A percentile compares a stretch with the other conserved stretches of the same genome.
These are phyloP conservation scores for Halcyon chelicuti DNA, from an alignment of 2,797 vertebrate genomes.

Conservation along the genomic window DNA sequence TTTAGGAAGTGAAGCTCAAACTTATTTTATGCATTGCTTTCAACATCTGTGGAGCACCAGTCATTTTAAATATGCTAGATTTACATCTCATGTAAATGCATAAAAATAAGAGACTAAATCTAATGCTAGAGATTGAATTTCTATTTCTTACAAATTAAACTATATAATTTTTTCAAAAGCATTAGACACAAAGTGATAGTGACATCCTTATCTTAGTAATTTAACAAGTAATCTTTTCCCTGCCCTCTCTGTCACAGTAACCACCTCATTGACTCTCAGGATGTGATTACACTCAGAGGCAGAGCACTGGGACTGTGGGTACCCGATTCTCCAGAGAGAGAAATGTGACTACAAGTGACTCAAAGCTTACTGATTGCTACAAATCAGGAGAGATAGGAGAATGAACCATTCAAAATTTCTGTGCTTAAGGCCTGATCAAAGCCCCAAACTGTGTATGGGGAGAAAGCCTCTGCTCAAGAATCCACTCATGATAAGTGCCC, in stretches of 20 bases:
- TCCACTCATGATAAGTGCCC: neutral
- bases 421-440: neutral
- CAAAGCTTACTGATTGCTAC: neutral
- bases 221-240: neutral
- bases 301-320: neutral
- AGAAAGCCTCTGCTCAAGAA: neutral
- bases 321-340: neutral
- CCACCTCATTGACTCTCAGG: neutral
- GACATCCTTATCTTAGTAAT: neutral
- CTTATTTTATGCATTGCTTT: conserved; percentile 26
- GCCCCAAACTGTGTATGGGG: fast-evolving
- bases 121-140: neutral
- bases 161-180: neutral
- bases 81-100: conserved; percentile 52
- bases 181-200: neutral
- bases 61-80: conserved; percentile 2
- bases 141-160: neutral
- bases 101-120: neutral
- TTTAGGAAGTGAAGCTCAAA: conserved; percentile 23
- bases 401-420: neutral
- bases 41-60: neutral
- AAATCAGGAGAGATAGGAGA: neutral
- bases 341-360: neutral
- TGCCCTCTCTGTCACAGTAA: neutral
- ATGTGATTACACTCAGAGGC: neutral